These are phyloP conservation scores for Turnix velox DNA, from an alignment of 2,113 vertebrate species.

Conservation along the genomic window DNA sequence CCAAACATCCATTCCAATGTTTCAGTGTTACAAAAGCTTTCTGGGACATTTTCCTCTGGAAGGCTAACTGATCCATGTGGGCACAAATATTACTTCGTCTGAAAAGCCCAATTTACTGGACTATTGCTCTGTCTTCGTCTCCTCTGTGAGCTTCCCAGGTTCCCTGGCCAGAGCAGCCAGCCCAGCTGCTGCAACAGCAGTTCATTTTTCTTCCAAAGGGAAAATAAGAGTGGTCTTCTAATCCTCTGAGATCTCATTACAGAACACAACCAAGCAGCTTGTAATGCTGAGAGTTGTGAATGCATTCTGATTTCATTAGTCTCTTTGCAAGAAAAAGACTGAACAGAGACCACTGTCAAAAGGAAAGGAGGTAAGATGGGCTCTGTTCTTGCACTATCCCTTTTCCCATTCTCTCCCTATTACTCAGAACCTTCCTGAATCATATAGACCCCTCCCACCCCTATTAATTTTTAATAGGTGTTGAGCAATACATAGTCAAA, in stretches of 20 bases:
- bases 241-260: neutral
- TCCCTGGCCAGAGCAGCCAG: neutral
- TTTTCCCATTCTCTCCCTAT: neutral
- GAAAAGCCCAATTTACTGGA: neutral
- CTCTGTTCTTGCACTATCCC: neutral
- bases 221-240: neutral
- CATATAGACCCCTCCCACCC: rapidly evolving
- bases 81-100: neutral
- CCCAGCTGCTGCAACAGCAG: neutral
- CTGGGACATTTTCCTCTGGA: neutral
- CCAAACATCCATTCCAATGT: neutral
- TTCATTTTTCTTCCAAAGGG: neutral
- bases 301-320: neutral
- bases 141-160: neutral
- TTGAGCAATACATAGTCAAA: neutral
- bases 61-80: neutral
- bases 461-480: neutral
- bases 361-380: neutral
- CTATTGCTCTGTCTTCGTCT: neutral
- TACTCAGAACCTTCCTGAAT: neutral
- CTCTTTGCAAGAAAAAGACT: neutral
- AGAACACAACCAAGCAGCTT: neutral
- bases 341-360: neutral
- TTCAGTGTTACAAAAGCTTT: neutral
- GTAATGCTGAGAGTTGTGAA: neutral